Evolutionary conservation across 64 coral and sea anemone genomes (phyloP).

Genomic region (Anthopleura sola): DNA sequence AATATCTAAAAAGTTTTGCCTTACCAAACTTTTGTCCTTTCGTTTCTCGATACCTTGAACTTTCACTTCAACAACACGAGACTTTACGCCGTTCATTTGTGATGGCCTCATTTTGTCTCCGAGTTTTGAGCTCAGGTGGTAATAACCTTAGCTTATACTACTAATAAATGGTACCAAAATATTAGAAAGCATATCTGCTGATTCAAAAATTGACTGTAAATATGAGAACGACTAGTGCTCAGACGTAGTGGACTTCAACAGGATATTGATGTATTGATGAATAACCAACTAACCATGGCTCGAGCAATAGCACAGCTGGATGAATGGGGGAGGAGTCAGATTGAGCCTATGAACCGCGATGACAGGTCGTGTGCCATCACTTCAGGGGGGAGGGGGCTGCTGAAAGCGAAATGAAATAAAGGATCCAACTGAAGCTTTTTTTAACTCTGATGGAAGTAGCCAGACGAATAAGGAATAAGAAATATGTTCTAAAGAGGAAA

Average conservation of each 20-base stretch:
- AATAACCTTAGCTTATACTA: neutral
- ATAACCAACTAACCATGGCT: too few relatives aligned
- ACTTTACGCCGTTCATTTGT: neutral
- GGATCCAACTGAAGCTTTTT: too few relatives aligned
- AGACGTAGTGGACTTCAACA: neutral
- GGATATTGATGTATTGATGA: neutral
- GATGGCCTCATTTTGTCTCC: neutral
- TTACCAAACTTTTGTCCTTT: slow-evolving; percentile 12
- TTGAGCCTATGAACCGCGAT: neutral
- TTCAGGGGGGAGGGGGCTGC: too few relatives aligned
- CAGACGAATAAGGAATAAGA: too few relatives aligned
- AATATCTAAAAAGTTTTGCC: neutral
- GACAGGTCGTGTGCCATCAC: neutral
- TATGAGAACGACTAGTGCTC: neutral
- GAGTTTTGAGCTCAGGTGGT: neutral
- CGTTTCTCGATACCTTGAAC: slow-evolving; percentile 3
- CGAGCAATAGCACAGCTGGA: too few relatives aligned
- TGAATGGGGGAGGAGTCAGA: neutral
- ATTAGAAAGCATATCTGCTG: neutral
- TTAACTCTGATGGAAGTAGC: too few relatives aligned
- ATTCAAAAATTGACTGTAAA: neutral
- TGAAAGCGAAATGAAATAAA: too few relatives aligned
- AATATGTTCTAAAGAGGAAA: too few relatives aligned
- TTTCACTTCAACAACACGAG: slow-evolving; percentile 1
- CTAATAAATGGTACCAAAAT: neutral